These are phyloP conservation scores for Teinopalpus imperialis DNA, from an alignment of 2,888 invertebrate genomes.

Conservation along the genomic window DNA sequence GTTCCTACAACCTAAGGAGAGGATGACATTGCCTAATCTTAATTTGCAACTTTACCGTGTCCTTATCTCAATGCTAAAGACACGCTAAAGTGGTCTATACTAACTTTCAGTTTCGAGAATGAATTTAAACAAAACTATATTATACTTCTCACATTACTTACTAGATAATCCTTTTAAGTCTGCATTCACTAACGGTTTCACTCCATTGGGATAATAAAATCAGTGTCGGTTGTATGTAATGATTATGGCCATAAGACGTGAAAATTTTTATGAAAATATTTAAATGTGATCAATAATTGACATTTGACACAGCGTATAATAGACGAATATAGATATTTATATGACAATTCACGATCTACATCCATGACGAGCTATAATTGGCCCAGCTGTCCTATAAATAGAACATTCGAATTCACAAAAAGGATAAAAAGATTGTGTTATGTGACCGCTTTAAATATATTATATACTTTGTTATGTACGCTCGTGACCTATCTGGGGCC, in stretches of 20 bases:
- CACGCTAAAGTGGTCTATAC: slow-evolving; percentile 37
- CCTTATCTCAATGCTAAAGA: slow-evolving; percentile 37
- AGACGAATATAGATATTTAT: slow-evolving; percentile 20
- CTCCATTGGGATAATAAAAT: slow-evolving; percentile 36
- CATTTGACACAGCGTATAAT: slow-evolving; percentile 25
- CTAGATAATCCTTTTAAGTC: slow-evolving; percentile 42
- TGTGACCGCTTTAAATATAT: slow-evolving; percentile 63
- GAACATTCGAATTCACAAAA: slow-evolving; percentile 18
- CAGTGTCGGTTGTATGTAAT: slow-evolving; percentile 32
- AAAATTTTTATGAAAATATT: slow-evolving; percentile 45
- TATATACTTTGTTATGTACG: slow-evolving; percentile 57
- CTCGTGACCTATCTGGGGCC: slow-evolving; percentile 56
- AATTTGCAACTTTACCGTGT: slow-evolving; percentile 35
- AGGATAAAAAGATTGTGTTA: slow-evolving; percentile 45
- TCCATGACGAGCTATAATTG: background rate
- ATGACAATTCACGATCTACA: background rate
- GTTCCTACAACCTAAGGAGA: slow-evolving; percentile 3
- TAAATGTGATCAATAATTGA: slow-evolving; percentile 48
- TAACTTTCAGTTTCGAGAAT: slow-evolving; percentile 33
- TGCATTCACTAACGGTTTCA: slow-evolving; percentile 44
- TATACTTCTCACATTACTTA: slow-evolving; percentile 68
- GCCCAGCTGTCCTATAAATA: slow-evolving; percentile 4
- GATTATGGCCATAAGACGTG: slow-evolving; percentile 34
- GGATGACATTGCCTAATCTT: slow-evolving; percentile 14
- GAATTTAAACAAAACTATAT: slow-evolving; percentile 68